Conservation (phyloP, 2,113 vertebrate species). For the Formicarius rufipectus region DNA sequence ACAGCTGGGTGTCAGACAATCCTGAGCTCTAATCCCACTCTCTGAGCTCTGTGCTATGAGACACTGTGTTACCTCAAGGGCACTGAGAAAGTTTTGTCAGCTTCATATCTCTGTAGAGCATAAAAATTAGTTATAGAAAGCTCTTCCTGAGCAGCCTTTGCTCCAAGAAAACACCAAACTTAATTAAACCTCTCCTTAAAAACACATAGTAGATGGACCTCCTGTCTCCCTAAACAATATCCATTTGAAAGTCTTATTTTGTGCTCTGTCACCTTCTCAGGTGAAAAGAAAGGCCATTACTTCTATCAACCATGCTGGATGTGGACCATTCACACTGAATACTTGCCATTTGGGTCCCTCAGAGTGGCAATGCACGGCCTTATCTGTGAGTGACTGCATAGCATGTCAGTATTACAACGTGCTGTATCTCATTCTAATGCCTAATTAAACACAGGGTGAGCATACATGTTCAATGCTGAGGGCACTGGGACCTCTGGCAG, state of each 20-base stretch:
- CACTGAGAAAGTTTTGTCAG: neutral
- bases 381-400: neutral
- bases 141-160: neutral
- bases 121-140: neutral
- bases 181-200: neutral
- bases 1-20: conserved; percentile 33
- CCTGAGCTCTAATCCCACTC: neutral
- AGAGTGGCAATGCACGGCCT: neutral
- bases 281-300: neutral
- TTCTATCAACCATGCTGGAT: neutral
- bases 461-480: neutral
- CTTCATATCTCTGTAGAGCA: neutral
- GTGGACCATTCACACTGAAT: neutral
- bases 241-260: neutral
- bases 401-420: neutral
- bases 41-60: neutral
- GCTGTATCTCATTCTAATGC: neutral
- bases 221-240: neutral
- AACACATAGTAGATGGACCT: neutral
- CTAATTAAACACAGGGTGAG: neutral
- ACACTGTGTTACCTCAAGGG: neutral
- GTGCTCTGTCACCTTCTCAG: neutral
- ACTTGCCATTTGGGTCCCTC: neutral
- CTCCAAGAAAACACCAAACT: neutral
- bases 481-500: neutral